Evolutionary conservation across 2,797 vertebrate species (phyloP).

Genomic region (Chrysocyon brachyurus): DNA sequence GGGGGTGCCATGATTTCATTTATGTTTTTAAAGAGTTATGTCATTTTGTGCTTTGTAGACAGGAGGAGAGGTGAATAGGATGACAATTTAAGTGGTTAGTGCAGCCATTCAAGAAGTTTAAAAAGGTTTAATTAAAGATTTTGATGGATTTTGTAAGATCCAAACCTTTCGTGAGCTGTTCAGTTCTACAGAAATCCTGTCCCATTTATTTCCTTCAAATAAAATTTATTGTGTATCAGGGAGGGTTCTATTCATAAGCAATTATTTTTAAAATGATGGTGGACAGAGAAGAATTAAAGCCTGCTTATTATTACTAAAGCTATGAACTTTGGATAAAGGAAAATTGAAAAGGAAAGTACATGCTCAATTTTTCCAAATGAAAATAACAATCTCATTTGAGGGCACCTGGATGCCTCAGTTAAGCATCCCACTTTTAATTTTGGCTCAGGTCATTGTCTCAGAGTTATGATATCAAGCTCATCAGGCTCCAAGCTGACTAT

Average conservation of each 20-base stretch:
- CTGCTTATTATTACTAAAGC: not conserved
- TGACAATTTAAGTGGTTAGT: not conserved
- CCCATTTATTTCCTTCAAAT: constrained; percentile 32
- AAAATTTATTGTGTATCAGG: not conserved
- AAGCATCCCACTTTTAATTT: not conserved
- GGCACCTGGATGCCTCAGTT: not conserved
- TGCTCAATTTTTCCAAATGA: not conserved
- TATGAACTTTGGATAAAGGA: constrained; percentile 16
- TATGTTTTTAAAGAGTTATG: rapidly evolving
- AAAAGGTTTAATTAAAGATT: constrained; percentile 46
- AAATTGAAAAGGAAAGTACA: not conserved
- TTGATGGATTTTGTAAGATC: not conserved
- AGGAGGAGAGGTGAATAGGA: not conserved
- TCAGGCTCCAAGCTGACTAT: not conserved
- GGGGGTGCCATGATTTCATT: not conserved
- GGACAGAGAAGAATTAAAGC: not conserved
- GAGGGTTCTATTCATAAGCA: not conserved
- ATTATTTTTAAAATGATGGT: not conserved
- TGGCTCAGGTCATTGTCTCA: not conserved
- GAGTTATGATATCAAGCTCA: not conserved
- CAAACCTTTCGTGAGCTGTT: not conserved
- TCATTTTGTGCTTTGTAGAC: not conserved
- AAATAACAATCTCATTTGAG: constrained; percentile 12
- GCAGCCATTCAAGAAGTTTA: not conserved
- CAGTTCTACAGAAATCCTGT: not conserved